These are phyloP conservation scores for Mesoclemmys tuberculata DNA, from an alignment of 2,113 vertebrate genomes.

Conservation along the genomic window DNA sequence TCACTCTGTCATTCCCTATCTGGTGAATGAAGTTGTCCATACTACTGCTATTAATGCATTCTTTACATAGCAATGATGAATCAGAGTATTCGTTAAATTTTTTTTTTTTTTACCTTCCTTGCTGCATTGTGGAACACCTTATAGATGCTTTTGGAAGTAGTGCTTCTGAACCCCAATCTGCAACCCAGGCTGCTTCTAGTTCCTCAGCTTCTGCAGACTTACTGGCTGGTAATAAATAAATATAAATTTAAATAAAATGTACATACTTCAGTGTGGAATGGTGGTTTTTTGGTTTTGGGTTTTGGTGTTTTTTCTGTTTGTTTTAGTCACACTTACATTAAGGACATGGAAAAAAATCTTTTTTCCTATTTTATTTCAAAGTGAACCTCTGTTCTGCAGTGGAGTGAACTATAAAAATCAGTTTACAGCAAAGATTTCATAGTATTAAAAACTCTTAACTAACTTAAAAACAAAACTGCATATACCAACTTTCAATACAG, in stretches of 20 bases:
- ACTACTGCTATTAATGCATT: constrained; percentile 7
- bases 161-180: constrained; percentile 83
- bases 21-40: constrained; percentile 6
- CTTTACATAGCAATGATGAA: neutral
- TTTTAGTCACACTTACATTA: neutral
- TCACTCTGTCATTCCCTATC: neutral
- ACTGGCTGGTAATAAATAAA: constrained; percentile 90
- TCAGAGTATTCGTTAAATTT: constrained; percentile 51
- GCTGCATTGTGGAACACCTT: constrained; percentile 81
- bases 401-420: neutral
- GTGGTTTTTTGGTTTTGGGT: neutral
- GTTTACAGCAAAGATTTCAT: neutral
- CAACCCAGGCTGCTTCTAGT: constrained; percentile 85
- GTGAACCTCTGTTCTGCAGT: neutral
- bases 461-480: neutral
- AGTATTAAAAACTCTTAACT: neutral
- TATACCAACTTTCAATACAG: neutral
- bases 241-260: constrained; percentile 26
- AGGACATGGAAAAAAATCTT: no score
- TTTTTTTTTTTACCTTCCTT: constrained; percentile 75
- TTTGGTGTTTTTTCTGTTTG: neutral
- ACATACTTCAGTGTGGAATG: neutral
- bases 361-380: neutral
- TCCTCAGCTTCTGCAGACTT: constrained; percentile 90
- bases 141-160: constrained; percentile 92